Evolutionary conservation across 2,113 vertebrate species (phyloP), one percentile per base, ranked within the genome.

Genomic region (Balaenoptera acutorostrata): DNA sequence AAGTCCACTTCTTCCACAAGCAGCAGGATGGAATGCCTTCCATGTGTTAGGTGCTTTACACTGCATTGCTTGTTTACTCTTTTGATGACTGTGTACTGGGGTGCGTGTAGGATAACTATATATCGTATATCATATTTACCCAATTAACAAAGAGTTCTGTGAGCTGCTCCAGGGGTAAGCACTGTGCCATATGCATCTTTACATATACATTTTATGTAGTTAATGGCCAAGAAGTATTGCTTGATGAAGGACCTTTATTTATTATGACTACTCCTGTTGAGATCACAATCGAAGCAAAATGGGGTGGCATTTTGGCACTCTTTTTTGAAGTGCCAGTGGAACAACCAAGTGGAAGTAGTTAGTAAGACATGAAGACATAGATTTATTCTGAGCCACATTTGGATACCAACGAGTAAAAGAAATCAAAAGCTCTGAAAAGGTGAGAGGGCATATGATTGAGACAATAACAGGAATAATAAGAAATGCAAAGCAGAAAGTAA

Each of bases 1-100:
- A 95, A 93, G 39, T 95, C 83, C 29, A 31, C 39, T 63, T 97
- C 55, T n/a, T 87, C 77, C 23, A 3, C 77, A 86, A 89, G 64
- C 39, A 69, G 27, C 14, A 39, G 2, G 31, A 83, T 69, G 46
- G 52, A 91, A 82, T 93, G 66, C 23, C 46, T 91, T 57, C 15
- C 15, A 49, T 18, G 11, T 86, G 6, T 23, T 84, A 94, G 69
- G 49, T 78, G 23, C 17, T 80, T 95, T 69, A 78, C 14, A 72
- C 20, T 86, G 7, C 27, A 29, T 46, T 66, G n/a, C 20, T 83
- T 88, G 41, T 74, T 96, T 80, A 18, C 2, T 41, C 44, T 85
- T 92, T 57, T 78, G 55, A 44, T 46, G 71, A 92, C 20, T 61
- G 13, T 31, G 8, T 31, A 69, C 23, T 14, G 8, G 36, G 11